Percentiles rank a stretch among this genome's conserved stretches.
Conservation (phyloP, 2,888 invertebrate species). For the Lasioglossum morio region DNA sequence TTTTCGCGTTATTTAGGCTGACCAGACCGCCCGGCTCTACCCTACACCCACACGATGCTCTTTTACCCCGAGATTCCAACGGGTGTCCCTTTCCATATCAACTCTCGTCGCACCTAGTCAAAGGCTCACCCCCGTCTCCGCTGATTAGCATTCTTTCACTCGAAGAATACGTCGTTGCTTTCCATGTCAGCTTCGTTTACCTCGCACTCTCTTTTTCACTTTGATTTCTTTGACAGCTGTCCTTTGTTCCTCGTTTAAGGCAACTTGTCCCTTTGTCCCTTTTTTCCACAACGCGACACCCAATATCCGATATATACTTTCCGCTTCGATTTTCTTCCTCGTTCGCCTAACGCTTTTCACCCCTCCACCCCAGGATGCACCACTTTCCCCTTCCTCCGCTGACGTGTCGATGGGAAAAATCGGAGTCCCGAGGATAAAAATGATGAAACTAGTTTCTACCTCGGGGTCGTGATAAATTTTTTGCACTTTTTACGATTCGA, state of each 20-base stretch:
- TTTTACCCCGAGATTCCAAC: neutral
- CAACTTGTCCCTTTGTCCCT: neutral
- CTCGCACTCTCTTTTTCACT: neutral
- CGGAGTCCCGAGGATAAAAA: neutral
- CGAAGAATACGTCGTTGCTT: neutral
- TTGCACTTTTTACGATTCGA: neutral
- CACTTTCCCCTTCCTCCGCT: neutral
- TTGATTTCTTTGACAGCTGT: neutral
- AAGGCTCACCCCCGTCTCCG: neutral
- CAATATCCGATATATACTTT: neutral
- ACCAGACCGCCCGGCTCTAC: conserved; percentile 3
- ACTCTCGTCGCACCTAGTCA: neutral
- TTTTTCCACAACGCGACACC: neutral
- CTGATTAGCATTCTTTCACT: neutral
- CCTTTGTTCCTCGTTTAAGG: neutral
- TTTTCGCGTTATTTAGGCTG: conserved; percentile 22
- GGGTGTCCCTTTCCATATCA: neutral
- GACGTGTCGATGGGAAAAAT: neutral
- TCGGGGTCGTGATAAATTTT: neutral
- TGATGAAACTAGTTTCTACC: neutral
- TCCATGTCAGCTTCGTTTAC: neutral
- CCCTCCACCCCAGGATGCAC: neutral
- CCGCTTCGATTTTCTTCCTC: conserved; percentile 19
- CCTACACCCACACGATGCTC: neutral
- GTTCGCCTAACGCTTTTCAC: neutral